phyloP scores from a whole-genome alignment of 1,140 invertebrate genomes.

The Thrips palmi region DNA sequence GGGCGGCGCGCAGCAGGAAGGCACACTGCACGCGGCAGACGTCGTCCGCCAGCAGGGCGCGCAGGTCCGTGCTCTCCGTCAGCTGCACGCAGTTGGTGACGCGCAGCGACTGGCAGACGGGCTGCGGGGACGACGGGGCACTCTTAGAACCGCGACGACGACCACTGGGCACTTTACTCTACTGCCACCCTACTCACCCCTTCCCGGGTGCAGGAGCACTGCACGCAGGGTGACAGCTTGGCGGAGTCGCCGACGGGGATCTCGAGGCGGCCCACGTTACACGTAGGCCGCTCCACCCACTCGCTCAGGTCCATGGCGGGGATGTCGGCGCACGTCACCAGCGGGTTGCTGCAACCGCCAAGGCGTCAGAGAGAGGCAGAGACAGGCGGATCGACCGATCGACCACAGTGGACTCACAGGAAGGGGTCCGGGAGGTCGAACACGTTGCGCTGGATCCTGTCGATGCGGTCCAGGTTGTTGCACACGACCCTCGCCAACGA shows the following conservation, averaged over 20 bases:
- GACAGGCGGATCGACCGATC: background rate
- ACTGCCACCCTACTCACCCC: conserved; percentile 25
- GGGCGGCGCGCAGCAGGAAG: conserved; percentile 29
- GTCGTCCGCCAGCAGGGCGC: conserved; percentile 28
- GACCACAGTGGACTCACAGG: conserved; percentile 29
- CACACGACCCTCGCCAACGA: conserved; percentile 25
- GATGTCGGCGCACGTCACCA: conserved; percentile 26
- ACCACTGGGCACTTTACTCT: background rate
- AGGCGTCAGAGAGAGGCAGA: conserved; percentile 7
- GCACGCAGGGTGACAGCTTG: conserved; percentile 35
- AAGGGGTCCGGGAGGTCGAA: conserved; percentile 24
- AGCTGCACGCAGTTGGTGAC: conserved; percentile 31
- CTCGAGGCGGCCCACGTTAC: conserved; percentile 23
- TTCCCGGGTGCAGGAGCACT: conserved; percentile 42
- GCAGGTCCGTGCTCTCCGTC: conserved; percentile 22
- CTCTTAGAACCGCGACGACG: background rate
- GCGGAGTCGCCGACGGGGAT: conserved; percentile 31
- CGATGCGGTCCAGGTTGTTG: conserved; percentile 24
- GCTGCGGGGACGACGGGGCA: conserved; percentile 20
- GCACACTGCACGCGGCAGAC: conserved; percentile 37
- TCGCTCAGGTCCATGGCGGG: conserved; percentile 25
- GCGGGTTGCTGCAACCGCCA: conserved; percentile 26
- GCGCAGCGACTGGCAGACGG: conserved; percentile 32
- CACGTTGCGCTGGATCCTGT: conserved; percentile 22
- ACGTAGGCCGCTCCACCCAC: conserved; percentile 29